Evolutionary conservation across 2,113 vertebrate species (phyloP).

Genomic region (Cynopterus brachyotis): DNA sequence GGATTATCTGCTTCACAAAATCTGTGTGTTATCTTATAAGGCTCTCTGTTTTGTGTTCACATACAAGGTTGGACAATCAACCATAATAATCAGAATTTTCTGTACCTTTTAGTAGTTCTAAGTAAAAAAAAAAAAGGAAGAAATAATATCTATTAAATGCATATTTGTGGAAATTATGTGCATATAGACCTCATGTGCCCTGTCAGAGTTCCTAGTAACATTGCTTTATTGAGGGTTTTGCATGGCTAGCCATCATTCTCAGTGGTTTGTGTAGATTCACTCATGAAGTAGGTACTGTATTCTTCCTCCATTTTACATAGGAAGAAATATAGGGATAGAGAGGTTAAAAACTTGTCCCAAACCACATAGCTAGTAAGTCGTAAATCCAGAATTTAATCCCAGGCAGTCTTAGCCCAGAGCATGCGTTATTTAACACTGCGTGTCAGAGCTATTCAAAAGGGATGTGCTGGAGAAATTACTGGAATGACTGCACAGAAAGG

Average conservation of each 20-base stretch:
- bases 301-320: neutral
- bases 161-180: neutral
- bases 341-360: neutral
- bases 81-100: neutral
- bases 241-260: neutral
- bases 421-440: neutral
- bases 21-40: neutral
- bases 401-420: neutral
- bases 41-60: neutral
- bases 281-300: neutral
- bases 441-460: neutral
- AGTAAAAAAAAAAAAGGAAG: neutral
- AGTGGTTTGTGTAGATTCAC: neutral
- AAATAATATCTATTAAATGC: neutral
- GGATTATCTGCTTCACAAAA: neutral
- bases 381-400: neutral
- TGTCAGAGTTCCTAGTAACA: neutral
- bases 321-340: neutral
- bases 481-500: rapidly evolving
- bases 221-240: no score
- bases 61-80: neutral
- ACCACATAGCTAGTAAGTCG: neutral
- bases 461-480: neutral
- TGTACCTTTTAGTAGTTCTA: neutral
- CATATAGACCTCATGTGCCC: neutral